Evolutionary conservation across 64 coral and sea anemone genomes (phyloP).

Genomic region (Catalaphyllia jardinei): DNA sequence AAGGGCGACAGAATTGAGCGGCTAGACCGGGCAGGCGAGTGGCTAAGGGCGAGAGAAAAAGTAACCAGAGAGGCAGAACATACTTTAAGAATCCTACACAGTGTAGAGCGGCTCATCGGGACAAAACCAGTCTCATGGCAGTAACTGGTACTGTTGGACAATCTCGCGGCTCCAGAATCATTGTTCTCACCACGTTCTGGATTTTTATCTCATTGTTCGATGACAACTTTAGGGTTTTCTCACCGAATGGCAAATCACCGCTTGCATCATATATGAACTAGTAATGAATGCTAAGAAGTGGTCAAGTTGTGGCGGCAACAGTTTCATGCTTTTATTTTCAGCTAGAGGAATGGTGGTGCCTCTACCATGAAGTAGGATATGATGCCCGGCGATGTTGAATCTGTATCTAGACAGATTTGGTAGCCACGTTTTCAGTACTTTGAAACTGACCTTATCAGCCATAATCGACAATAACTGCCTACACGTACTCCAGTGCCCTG

Average conservation of each 20-base stretch:
- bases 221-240: slow-evolving; percentile 45
- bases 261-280: slow-evolving; percentile 46
- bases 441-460: slow-evolving; percentile 50
- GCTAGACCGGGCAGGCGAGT: too few species aligned
- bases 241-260: slow-evolving; percentile 45
- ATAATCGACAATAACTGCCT: slow-evolving; percentile 39
- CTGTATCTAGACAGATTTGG: slow-evolving; percentile 33
- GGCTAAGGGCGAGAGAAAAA: too few species aligned
- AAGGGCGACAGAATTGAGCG: too few species aligned
- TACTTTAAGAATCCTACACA: slow-evolving; percentile 26
- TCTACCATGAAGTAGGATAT: slow-evolving; percentile 41
- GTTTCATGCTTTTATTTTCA: slow-evolving; percentile 34
- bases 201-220: slow-evolving; percentile 8
- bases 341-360: neutral
- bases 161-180: slow-evolving; percentile 43
- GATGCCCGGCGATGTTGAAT: slow-evolving; percentile 32
- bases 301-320: slow-evolving; percentile 19
- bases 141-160: slow-evolving; percentile 37
- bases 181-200: slow-evolving; percentile 43
- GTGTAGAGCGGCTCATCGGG: slow-evolving; percentile 11
- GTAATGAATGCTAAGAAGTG: slow-evolving; percentile 49
- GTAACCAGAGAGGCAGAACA: slow-evolving; percentile 8
- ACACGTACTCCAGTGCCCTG: slow-evolving; percentile 28
- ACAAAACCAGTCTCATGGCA: slow-evolving; percentile 19
- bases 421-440: slow-evolving; percentile 40